phyloP scores from a whole-genome alignment of 2,888 invertebrate species.

The Xestia sexstrigata region DNA sequence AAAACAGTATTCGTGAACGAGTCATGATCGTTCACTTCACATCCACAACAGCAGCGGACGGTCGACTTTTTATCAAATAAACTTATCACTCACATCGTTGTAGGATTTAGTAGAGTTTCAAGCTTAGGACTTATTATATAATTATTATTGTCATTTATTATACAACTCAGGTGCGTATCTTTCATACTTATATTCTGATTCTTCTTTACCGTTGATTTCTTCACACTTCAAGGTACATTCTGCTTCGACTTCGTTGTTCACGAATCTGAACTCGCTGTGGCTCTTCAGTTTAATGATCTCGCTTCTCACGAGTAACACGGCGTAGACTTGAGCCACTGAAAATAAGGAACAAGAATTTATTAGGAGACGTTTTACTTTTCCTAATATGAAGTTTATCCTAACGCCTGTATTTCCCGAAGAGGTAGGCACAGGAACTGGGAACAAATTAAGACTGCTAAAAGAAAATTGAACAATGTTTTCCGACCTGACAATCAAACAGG shows the following conservation, averaged over 20 bases:
- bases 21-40: background rate
- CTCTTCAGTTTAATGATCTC: constrained; percentile 34
- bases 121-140: background rate
- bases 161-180: constrained; percentile 13
- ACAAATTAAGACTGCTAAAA: background rate
- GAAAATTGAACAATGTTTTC: too few species aligned
- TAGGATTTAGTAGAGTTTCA: background rate
- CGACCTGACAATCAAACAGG: background rate
- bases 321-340: constrained; percentile 35
- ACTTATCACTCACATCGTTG: constrained; percentile 13
- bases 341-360: background rate
- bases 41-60: background rate
- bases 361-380: background rate
- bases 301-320: constrained; percentile 28
- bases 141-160: constrained; percentile 11
- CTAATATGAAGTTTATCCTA: background rate
- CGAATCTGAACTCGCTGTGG: constrained; percentile 33
- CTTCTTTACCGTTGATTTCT: background rate
- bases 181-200: constrained; percentile 6
- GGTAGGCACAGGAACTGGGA: background rate
- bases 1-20: background rate
- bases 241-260: constrained; percentile 23
- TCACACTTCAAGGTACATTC: constrained; percentile 27
- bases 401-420: background rate
- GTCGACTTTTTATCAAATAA: background rate